These are phyloP conservation scores for Holothuria leucospilota DNA, from an alignment of 53 echinoderm and acorn worm genomes.

Conservation along the genomic window DNA sequence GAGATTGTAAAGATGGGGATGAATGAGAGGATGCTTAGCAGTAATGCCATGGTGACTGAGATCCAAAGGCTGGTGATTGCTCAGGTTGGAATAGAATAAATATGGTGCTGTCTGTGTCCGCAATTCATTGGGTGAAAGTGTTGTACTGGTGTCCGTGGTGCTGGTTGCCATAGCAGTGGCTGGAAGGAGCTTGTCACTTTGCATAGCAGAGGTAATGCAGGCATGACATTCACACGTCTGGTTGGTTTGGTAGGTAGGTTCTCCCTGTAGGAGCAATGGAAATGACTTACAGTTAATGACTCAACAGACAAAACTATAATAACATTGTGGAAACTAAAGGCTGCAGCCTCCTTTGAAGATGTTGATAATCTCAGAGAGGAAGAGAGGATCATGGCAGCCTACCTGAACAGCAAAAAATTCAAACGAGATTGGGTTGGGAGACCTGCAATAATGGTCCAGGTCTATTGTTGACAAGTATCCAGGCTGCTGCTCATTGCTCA, in stretches of 20 bases:
- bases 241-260: slow-evolving; percentile 48
- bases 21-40: slow-evolving; percentile 96
- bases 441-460: too few species aligned
- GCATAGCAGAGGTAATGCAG: slow-evolving; percentile 72
- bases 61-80: slow-evolving; percentile 92
- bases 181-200: slow-evolving; percentile 57
- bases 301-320: too few species aligned
- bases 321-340: too few species aligned
- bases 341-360: too few species aligned
- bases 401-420: too few species aligned
- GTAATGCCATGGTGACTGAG: slow-evolving; percentile 97
- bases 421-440: too few species aligned
- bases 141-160: slow-evolving; percentile 49
- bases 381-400: too few species aligned
- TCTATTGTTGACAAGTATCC: too few species aligned
- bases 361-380: too few species aligned
- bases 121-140: slow-evolving; percentile 66
- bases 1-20: slow-evolving; percentile 97
- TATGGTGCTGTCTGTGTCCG: slow-evolving; percentile 75
- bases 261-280: slow-evolving; percentile 62
- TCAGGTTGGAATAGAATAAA: slow-evolving; percentile 93
- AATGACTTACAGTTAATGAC: not conserved
- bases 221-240: slow-evolving; percentile 89
- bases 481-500: too few species aligned
- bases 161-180: slow-evolving; percentile 50